phyloP scores from a whole-genome alignment of 2,888 invertebrate genomes.

The Phortica magna region DNA sequence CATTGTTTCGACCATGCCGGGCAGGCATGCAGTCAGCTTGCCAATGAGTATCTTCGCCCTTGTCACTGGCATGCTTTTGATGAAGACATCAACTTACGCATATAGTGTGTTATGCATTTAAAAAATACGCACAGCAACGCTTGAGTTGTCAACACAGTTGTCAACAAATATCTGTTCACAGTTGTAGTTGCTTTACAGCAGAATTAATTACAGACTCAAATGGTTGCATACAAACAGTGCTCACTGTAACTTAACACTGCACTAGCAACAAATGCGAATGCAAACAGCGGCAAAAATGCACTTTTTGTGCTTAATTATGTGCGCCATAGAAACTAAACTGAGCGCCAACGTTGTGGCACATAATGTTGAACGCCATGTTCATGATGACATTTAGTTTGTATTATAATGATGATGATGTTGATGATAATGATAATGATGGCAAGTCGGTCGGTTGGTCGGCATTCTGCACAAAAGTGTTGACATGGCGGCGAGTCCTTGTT shows the following conservation, averaged over 20 bases:
- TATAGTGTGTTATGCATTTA: neutral
- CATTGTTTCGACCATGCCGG: slow-evolving; percentile 41
- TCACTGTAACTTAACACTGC: neutral
- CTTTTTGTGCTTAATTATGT: slow-evolving; percentile 64
- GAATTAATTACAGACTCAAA: neutral
- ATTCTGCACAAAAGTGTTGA: neutral
- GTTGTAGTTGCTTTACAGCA: neutral
- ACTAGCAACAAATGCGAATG: neutral
- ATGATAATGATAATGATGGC: neutral
- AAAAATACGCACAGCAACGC: neutral
- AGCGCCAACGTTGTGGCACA: neutral
- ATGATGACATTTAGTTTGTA: neutral
- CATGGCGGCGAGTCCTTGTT: slow-evolving; percentile 12
- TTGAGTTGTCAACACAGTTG: neutral
- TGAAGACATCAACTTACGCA: slow-evolving; percentile 1
- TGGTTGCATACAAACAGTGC: neutral
- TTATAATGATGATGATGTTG: neutral
- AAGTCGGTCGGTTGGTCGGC: neutral
- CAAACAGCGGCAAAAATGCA: slow-evolving; percentile 24
- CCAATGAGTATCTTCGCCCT: slow-evolving; percentile 12
- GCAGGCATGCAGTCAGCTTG: neutral
- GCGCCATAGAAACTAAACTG: slow-evolving; percentile 51
- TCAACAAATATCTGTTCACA: neutral
- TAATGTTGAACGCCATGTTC: neutral
- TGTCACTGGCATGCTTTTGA: neutral